Base-by-base conservation (phyloP, 2,797 vertebrate genomes). In the Macropus fuliginosus region DNA sequence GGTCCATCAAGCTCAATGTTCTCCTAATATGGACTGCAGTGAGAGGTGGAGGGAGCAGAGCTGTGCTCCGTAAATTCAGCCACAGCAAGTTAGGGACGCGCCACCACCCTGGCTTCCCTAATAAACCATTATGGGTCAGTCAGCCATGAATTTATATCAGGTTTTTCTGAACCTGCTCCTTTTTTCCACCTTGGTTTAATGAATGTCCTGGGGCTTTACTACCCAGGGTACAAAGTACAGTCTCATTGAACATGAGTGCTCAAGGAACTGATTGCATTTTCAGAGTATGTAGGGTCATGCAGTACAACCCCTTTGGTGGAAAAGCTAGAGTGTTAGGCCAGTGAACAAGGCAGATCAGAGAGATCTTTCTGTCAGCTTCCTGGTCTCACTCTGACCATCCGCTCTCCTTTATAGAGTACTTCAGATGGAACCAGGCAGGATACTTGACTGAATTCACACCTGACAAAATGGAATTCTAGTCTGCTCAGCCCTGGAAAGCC, bases 141-240 rank as follows among this genome's bases (percentile, higher is more conserved):
- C 92, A 29, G 50, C 56, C 6, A 54, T 62, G 66, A 95, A 46
- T 90, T 62, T n/a, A 2, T 62, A 59, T n/a, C 56, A 31, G 6
- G 31, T 91, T 91, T 96, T 87, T 62, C 28, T 87, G 28, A 74
- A 57, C 52, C 87, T 90, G 0, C 59, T 93, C 59, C 9, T 91
- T 55, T 96, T 55, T 62, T 40, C n/a, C 55, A 91, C 10, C 54
- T 74, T 1, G 24, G 62, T 34, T 24, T 29, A 66, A 91, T 95
- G 40, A 96, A n/a, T 94, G n/a, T 95, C 93, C 54, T 57, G 90
- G 50, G 52, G 57, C 50, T 87, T 74, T 46, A 24, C 29, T 46
- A 0, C 21, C 28, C 0, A 28, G 74, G 31, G 74, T 54, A 1
- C 59, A 0, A 3, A 16, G 14, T 87, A 87, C 29, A 12, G 16